Conservation (phyloP, 2,113 vertebrate genomes). For the Brachirus orientalis region DNA sequence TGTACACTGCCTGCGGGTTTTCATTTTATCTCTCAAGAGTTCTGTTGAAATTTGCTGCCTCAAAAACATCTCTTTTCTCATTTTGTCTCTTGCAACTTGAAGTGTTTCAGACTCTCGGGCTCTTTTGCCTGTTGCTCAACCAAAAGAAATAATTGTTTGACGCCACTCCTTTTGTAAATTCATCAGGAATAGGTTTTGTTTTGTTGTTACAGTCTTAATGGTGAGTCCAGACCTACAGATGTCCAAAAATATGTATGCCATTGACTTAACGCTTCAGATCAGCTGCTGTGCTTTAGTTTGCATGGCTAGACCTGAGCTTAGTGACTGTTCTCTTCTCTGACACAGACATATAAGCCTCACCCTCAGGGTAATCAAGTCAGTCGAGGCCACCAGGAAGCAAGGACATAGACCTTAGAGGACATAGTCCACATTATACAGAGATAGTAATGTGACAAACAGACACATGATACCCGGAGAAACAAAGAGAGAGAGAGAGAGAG, state of each 20-base stretch:
- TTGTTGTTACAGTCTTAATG: too few species aligned
- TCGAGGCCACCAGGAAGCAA: constrained; percentile 30
- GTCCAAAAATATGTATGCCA: constrained; percentile 8
- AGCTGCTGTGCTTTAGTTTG: constrained; percentile 4
- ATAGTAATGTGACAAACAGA: constrained; percentile 65
- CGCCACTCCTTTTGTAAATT: not conserved
- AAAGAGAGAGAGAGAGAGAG: constrained; percentile 26
- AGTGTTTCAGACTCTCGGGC: too few species aligned
- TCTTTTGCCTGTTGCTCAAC: too few species aligned
- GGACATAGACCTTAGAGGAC: constrained; percentile 34
- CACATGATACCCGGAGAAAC: constrained; percentile 50
- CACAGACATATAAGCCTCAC: constrained; percentile 32
- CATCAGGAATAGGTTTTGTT: not conserved
- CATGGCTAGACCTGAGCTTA: constrained; percentile 21
- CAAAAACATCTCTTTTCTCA: too few species aligned
- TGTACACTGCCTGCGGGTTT: not conserved
- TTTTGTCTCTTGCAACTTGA: too few species aligned
- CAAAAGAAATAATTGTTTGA: not conserved
- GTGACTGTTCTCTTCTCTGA: constrained; percentile 24
- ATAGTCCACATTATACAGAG: constrained; percentile 40
- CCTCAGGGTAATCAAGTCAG: constrained; percentile 38
- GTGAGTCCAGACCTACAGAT: constrained; percentile 1
- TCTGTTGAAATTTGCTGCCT: too few species aligned
- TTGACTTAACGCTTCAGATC: constrained; percentile 22
- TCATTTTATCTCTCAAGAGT: not conserved